Evolutionary conservation across 1,140 invertebrate species (phyloP).

Genomic region (Muscidifurax raptorellus): DNA sequence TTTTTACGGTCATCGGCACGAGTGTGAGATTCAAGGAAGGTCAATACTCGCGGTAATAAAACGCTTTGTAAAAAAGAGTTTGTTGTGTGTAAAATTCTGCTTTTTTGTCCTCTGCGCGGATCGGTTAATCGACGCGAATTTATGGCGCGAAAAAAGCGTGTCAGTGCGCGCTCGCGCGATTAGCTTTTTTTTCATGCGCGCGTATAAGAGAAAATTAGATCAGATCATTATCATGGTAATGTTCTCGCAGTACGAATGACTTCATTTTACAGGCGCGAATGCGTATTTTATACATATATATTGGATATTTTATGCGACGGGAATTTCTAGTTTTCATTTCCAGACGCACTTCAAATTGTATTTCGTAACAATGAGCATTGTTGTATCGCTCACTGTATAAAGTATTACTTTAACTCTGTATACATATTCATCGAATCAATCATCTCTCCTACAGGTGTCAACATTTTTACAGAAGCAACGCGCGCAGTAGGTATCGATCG

Average conservation of each 20-base stretch:
- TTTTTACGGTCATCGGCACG: conserved; percentile 39
- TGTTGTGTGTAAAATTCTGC: not conserved
- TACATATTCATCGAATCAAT: not conserved
- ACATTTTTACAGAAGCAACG: not conserved
- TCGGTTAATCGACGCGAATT: not conserved
- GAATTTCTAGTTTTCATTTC: too few species aligned
- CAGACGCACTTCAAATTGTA: not conserved
- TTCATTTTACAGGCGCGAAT: not conserved
- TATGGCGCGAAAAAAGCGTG: too few species aligned
- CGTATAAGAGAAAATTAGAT: not conserved
- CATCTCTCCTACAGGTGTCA: not conserved
- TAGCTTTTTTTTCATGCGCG: too few species aligned
- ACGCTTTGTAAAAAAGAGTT: conserved; percentile 12
- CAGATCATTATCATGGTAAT: not conserved
- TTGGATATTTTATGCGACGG: too few species aligned
- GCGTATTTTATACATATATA: not conserved
- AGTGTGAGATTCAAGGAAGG: conserved; percentile 37
- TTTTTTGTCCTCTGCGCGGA: not conserved
- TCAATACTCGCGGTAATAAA: conserved; percentile 46
- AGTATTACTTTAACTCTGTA: not conserved
- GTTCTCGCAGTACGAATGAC: not conserved
- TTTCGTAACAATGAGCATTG: not conserved
- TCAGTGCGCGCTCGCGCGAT: too few species aligned
- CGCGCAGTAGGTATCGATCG: not conserved
- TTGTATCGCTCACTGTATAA: not conserved